Evolutionary conservation across 2,888 invertebrate species (phyloP).

Genomic region (Buathra laborator): DNA sequence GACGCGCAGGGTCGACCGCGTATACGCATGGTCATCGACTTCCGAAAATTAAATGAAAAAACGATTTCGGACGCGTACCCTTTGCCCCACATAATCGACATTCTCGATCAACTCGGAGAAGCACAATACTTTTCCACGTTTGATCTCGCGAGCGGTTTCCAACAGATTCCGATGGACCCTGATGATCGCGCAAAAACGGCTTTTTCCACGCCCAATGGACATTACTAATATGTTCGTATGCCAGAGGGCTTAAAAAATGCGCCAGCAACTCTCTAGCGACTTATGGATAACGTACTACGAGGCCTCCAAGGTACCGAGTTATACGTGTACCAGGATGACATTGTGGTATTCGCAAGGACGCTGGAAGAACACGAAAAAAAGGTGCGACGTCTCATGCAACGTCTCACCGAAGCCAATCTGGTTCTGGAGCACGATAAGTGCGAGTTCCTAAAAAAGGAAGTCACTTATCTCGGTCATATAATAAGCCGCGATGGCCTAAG

Average conservation of each 20-base stretch:
- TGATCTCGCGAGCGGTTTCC: not conserved
- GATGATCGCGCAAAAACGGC: not conserved
- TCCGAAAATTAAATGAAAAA: not conserved
- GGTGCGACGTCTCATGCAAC: too few species aligned
- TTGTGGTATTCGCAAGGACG: too few species aligned
- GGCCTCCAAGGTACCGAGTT: not conserved
- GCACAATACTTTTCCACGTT: not conserved
- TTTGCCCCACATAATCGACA: not conserved
- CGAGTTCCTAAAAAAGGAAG: too few species aligned
- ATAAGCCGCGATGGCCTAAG: too few species aligned
- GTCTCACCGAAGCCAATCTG: too few species aligned
- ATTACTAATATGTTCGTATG: not conserved
- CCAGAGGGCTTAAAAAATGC: not conserved
- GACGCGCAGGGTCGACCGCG: not conserved
- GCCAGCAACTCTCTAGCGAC: not conserved
- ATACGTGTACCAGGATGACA: too few species aligned
- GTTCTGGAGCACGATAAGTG: too few species aligned
- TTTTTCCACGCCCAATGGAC: not conserved
- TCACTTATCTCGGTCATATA: too few species aligned
- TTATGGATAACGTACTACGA: not conserved
- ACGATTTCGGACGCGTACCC: not conserved
- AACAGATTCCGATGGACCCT: not conserved
- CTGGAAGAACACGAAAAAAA: too few species aligned
- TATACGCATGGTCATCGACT: not conserved
- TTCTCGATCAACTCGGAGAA: not conserved